Evolutionary conservation across 2,888 invertebrate genomes (phyloP).

Genomic region (Seira ritae): DNA sequence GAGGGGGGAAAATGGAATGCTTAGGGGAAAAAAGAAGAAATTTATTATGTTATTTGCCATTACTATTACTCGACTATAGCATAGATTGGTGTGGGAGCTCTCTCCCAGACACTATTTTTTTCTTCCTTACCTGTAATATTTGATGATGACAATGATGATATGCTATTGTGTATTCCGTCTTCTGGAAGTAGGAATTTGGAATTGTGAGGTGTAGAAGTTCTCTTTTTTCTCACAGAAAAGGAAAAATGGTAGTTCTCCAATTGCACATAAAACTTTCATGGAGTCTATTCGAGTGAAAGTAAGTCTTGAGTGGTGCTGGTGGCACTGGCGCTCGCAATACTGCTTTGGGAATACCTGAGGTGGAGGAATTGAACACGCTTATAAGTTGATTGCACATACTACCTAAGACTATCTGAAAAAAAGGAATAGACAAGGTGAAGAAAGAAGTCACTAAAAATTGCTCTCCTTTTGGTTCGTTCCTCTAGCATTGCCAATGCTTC

Average conservation of each 20-base stretch:
- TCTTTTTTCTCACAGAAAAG: neutral
- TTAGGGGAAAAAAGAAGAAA: neutral
- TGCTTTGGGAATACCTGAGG: neutral
- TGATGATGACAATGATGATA: constrained; percentile 29
- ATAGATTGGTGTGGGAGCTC: neutral
- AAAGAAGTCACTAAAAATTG: neutral
- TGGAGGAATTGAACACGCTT: no score
- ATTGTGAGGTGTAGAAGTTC: neutral
- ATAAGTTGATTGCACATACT: no score
- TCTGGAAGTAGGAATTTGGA: neutral
- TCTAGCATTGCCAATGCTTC: no score
- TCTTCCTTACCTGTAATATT: constrained; percentile 40
- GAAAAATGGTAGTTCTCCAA: constrained; percentile 24
- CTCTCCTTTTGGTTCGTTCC: neutral
- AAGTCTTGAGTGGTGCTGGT: constrained; percentile 4
- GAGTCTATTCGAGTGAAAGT: constrained; percentile 8
- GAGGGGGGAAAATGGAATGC: neutral
- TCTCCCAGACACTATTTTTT: neutral
- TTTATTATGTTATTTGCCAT: constrained; percentile 9
- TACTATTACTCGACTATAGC: neutral
- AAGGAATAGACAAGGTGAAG: neutral
- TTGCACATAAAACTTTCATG: constrained; percentile 47
- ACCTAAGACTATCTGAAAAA: neutral
- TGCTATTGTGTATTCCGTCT: constrained; percentile 21
- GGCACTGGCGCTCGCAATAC: neutral